Percentiles rank a stretch among this genome's conserved stretches.
phyloP scores from a whole-genome alignment of 2,888 invertebrate genomes.

The Dioctria linearis region DNA sequence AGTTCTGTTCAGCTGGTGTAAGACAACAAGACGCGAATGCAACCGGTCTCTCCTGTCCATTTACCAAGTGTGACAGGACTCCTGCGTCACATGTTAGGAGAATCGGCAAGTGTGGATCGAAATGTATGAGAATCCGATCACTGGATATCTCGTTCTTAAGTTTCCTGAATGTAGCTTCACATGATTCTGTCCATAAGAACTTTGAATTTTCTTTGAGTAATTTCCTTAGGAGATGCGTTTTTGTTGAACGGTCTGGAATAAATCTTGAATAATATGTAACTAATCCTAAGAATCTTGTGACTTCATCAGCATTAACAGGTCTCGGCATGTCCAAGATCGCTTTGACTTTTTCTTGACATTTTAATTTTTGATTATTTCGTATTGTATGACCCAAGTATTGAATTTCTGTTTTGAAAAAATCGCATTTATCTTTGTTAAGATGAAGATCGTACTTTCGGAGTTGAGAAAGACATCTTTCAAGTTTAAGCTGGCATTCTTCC shows the following conservation, averaged over 20 bases:
- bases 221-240: background rate
- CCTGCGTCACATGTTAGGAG: background rate
- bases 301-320: too few species aligned
- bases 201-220: background rate
- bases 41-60: background rate
- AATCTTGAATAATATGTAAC: too few species aligned
- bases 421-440: too few species aligned
- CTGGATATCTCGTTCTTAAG: background rate
- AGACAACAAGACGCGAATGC: background rate
- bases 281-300: too few species aligned
- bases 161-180: background rate
- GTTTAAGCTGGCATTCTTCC: background rate
- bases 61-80: background rate
- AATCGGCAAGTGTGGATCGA: background rate
- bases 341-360: too few species aligned
- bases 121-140: background rate
- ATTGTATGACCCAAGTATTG: too few species aligned
- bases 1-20: background rate
- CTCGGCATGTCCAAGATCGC: too few species aligned
- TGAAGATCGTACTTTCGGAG: too few species aligned
- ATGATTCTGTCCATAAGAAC: background rate
- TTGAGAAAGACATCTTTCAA: too few species aligned
- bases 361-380: too few species aligned
- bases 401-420: too few species aligned
- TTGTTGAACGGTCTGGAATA: background rate